A percentile compares a stretch with the other conserved stretches of the same genome.
These are phyloP conservation scores for Perithous albicinctus DNA, from an alignment of 2,888 invertebrate genomes.

Conservation along the genomic window DNA sequence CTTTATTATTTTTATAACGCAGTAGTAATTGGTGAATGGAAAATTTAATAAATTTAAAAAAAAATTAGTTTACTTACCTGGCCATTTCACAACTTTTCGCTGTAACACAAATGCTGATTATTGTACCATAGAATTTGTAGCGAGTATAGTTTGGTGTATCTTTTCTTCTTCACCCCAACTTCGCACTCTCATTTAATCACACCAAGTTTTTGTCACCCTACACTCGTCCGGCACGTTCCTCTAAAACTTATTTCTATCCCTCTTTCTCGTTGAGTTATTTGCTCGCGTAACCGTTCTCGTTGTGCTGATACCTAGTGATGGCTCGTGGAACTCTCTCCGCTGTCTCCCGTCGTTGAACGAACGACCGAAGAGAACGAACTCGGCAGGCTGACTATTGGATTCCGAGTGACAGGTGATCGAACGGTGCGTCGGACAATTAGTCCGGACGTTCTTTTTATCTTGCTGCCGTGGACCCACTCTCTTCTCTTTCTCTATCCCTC, in stretches of 20 bases:
- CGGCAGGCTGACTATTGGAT: slow-evolving; percentile 74
- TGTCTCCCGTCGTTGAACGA: slow-evolving; percentile 63
- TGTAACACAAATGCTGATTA: neutral
- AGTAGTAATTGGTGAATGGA: neutral
- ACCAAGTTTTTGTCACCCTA: slow-evolving; percentile 27
- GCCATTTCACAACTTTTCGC: slow-evolving; percentile 40
- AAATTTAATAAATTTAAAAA: neutral
- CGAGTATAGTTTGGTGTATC: neutral
- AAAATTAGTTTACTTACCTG: slow-evolving; percentile 35
- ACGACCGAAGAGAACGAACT: slow-evolving; percentile 66
- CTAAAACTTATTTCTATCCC: slow-evolving; percentile 1
- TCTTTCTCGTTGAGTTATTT: slow-evolving; percentile 32
- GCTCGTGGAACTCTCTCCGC: slow-evolving; percentile 43
- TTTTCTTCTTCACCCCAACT: slow-evolving; percentile 7
- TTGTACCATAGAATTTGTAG: neutral
- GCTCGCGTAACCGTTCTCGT: slow-evolving; percentile 42
- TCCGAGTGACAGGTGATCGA: slow-evolving; percentile 79
- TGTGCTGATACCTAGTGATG: slow-evolving; percentile 53
- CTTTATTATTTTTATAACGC: neutral
- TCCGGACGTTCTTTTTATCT: slow-evolving; percentile 73
- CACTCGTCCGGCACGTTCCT: slow-evolving; percentile 16
- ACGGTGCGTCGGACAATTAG: slow-evolving; percentile 78
- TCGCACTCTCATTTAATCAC: slow-evolving; percentile 24
- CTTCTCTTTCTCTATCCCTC: slow-evolving; percentile 34
- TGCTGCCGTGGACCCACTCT: slow-evolving; percentile 30